Evolutionary conservation across 2,797 vertebrate genomes (phyloP).

Genomic region (Lepilemur septentrionalis): DNA sequence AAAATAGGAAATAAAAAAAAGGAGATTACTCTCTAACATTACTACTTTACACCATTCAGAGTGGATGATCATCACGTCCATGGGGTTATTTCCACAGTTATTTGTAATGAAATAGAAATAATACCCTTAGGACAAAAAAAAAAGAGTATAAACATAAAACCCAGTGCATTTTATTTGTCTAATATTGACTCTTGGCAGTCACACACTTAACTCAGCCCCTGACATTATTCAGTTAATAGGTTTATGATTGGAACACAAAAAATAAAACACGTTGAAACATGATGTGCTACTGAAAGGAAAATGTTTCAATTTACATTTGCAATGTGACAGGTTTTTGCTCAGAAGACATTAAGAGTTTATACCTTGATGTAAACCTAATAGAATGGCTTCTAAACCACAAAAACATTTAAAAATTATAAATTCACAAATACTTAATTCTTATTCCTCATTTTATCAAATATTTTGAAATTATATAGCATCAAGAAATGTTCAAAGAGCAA

Average conservation of each 20-base stretch:
- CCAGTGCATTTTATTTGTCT: background rate
- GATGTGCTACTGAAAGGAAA: background rate
- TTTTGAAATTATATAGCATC: background rate
- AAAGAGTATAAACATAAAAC: background rate
- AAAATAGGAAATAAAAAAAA: background rate
- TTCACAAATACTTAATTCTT: background rate
- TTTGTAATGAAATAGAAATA: background rate
- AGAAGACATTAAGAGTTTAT: background rate
- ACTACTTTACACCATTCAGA: background rate
- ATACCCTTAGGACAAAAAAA: background rate
- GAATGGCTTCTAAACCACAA: background rate
- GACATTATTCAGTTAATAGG: background rate
- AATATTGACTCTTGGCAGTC: background rate
- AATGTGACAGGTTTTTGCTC: background rate
- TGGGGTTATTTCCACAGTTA: background rate
- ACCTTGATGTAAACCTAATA: background rate
- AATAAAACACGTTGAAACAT: background rate
- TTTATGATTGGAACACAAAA: background rate
- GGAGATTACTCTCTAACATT: background rate
- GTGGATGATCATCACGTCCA: background rate
- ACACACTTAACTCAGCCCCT: background rate
- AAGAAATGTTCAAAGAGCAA: background rate
- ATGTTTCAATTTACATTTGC: background rate
- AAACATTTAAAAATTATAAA: conserved; percentile 18
- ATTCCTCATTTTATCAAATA: background rate